Conservation (phyloP, 2,888 invertebrate genomes). For the Agrotis ipsilon region DNA sequence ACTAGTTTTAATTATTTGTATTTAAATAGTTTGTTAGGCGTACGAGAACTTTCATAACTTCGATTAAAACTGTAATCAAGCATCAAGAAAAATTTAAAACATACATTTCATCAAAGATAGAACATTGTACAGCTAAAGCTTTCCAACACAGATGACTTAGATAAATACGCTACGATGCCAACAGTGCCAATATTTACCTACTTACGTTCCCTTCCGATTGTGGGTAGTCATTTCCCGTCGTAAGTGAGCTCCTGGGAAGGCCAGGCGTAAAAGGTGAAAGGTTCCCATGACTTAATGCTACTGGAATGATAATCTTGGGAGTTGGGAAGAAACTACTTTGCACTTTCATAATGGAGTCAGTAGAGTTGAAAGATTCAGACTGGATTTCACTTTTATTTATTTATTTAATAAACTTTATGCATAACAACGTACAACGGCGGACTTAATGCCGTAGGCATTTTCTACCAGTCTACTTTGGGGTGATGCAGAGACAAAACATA, state of each 20-base stretch:
- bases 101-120: slow-evolving; percentile 3
- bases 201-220: slow-evolving; percentile 61
- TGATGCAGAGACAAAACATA: too few relatives aligned
- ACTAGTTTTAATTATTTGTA: too few relatives aligned
- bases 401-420: too few relatives aligned
- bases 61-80: too few relatives aligned
- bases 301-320: slow-evolving; percentile 24
- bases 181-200: slow-evolving; percentile 60
- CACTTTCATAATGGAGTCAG: background rate
- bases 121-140: slow-evolving; percentile 10
- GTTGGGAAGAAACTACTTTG: background rate
- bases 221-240: slow-evolving; percentile 58
- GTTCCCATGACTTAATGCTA: slow-evolving; percentile 39
- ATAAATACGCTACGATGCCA: slow-evolving; percentile 50
- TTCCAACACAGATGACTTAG: slow-evolving; percentile 29
- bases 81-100: background rate
- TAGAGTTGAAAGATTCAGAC: background rate
- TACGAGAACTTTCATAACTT: too few relatives aligned
- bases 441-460: too few relatives aligned
- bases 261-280: slow-evolving; percentile 38
- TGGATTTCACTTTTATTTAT: background rate
- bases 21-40: too few relatives aligned
- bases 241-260: slow-evolving; percentile 53
- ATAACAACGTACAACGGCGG: too few relatives aligned
- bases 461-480: too few relatives aligned